These are phyloP conservation scores for Drosophila orena DNA, from an alignment of 1,140 invertebrate genomes.

Conservation along the genomic window DNA sequence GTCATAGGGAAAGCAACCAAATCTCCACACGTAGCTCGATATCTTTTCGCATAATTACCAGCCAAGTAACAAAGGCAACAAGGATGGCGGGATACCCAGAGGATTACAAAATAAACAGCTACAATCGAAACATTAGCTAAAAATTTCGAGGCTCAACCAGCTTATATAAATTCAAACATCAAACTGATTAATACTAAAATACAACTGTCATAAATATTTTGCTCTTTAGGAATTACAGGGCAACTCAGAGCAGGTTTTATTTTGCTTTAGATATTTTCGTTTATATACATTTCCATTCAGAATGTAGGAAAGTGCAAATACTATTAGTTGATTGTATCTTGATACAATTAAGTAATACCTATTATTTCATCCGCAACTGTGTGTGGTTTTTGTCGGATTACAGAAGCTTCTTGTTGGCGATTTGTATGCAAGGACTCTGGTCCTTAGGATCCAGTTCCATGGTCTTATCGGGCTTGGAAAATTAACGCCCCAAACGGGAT, in stretches of 20 bases:
- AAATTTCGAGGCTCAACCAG: not conserved
- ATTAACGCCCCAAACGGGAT: not conserved
- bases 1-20: constrained; percentile 30
- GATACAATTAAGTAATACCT: not conserved
- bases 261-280: too few species aligned
- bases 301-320: too few species aligned
- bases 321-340: too few species aligned
- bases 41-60: constrained; percentile 53
- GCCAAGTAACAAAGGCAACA: constrained; percentile 67
- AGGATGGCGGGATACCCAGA: not conserved
- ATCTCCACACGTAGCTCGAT: constrained; percentile 34
- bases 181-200: too few species aligned
- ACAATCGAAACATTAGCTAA: not conserved
- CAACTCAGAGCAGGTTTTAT: not conserved
- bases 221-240: not conserved
- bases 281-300: too few species aligned
- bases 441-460: not conserved
- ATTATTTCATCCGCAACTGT: not conserved
- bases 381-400: not conserved
- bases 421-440: not conserved
- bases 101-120: constrained; percentile 3
- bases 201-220: too few species aligned
- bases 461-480: not conserved
- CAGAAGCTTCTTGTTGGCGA: not conserved
- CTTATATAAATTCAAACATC: too few species aligned